phyloP scores from a whole-genome alignment of 2,888 invertebrate species.

The Tuta absoluta region DNA sequence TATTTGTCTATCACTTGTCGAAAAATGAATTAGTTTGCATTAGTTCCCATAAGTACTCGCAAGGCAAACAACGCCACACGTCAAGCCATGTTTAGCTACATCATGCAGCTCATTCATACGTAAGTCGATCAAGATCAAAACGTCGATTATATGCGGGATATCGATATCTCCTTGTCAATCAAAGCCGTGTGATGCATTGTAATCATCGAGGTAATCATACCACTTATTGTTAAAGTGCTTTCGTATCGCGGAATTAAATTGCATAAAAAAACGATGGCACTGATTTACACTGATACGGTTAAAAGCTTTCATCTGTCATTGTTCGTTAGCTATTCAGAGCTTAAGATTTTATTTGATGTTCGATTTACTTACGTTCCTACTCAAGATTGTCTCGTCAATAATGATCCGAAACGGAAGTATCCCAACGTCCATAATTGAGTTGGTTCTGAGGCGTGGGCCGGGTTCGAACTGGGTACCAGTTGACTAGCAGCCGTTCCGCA shows the following conservation, averaged over 20 bases:
- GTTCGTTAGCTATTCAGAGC: conserved; percentile 9
- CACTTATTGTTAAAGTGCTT: conserved; percentile 49
- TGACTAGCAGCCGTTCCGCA: conserved; percentile 50
- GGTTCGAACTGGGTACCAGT: conserved; percentile 36
- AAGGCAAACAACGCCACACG: conserved; percentile 44
- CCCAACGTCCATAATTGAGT: conserved; percentile 56
- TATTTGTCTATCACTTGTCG: background rate
- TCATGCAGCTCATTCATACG: conserved; percentile 6
- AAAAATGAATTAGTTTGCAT: conserved; percentile 29
- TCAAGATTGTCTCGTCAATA: conserved; percentile 11
- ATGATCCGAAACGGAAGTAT: conserved; percentile 50
- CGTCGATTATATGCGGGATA: conserved; percentile 53
- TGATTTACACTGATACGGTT: conserved; percentile 12
- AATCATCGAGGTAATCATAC: conserved; percentile 53
- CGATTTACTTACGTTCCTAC: background rate
- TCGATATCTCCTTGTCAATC: conserved; percentile 61
- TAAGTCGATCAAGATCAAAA: conserved; percentile 34
- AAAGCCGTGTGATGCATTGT: conserved; percentile 51
- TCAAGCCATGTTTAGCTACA: conserved; percentile 26
- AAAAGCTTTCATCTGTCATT: conserved; percentile 11
- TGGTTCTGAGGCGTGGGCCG: conserved; percentile 57
- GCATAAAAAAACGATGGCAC: conserved; percentile 3
- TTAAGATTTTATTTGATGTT: conserved; percentile 13
- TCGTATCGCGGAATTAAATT: conserved; percentile 26
- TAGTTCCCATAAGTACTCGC: conserved; percentile 28